These are phyloP conservation scores for Arion vulgaris DNA, from an alignment of 1,140 invertebrate species.

Conservation along the genomic window DNA sequence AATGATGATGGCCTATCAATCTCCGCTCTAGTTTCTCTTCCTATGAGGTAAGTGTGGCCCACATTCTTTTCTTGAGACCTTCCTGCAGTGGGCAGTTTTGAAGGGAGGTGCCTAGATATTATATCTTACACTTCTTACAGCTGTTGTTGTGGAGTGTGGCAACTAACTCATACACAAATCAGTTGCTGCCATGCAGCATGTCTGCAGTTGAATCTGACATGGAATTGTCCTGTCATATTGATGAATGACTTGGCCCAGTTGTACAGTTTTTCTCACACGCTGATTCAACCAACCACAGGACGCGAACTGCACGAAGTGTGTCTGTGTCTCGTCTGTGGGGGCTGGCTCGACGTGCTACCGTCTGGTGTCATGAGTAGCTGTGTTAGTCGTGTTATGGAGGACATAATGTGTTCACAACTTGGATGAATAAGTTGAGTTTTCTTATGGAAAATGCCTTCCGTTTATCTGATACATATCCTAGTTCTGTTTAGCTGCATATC, in stretches of 20 bases:
- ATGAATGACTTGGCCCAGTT: background rate
- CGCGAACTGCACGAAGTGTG: slow-evolving; percentile 34
- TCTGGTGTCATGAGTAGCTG: background rate
- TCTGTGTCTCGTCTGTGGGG: slow-evolving; percentile 43
- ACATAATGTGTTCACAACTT: slow-evolving; percentile 33
- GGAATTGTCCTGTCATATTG: background rate
- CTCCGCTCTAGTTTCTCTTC: too few species aligned
- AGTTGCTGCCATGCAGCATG: too few species aligned
- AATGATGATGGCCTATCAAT: too few species aligned
- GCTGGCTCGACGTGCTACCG: slow-evolving; percentile 27
- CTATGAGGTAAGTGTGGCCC: too few species aligned
- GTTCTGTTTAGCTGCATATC: slow-evolving; percentile 48
- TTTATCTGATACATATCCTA: slow-evolving; percentile 40
- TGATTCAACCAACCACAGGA: slow-evolving; percentile 21
- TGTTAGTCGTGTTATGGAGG: slow-evolving; percentile 18
- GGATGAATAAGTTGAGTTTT: slow-evolving; percentile 39
- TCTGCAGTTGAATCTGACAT: too few species aligned
- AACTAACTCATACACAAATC: too few species aligned
- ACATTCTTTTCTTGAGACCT: too few species aligned
- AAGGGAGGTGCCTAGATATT: too few species aligned
- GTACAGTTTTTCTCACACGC: background rate
- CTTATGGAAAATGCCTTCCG: slow-evolving; percentile 49
- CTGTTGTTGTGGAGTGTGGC: too few species aligned
- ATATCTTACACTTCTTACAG: too few species aligned
- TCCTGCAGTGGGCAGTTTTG: too few species aligned